Conservation (phyloP, 2,797 vertebrate species). For the Etheostoma perlongum region DNA sequence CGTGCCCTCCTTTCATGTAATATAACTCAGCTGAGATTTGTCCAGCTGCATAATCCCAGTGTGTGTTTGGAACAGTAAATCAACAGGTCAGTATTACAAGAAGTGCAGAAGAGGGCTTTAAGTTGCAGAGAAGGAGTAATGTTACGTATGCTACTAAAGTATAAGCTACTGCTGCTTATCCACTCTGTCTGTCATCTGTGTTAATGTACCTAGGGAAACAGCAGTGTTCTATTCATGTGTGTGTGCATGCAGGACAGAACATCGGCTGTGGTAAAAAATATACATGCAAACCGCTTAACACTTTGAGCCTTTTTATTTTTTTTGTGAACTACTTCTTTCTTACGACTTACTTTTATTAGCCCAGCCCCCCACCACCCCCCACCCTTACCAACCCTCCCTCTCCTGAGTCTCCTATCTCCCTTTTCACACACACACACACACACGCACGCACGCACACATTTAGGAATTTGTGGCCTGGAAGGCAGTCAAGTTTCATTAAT, state of each 20-base stretch:
- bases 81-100: slow-evolving; percentile 78
- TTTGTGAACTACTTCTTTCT: slow-evolving; percentile 68
- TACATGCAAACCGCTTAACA: slow-evolving; percentile 89
- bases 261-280: slow-evolving; percentile 92
- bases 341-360: slow-evolving; percentile 80
- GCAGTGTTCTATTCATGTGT: slow-evolving; percentile 24
- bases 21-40: slow-evolving; percentile 68
- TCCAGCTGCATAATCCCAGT: slow-evolving; percentile 70
- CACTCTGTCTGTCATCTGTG: slow-evolving; percentile 83
- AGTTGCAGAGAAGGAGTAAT: slow-evolving; percentile 78
- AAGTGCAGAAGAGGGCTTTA: slow-evolving; percentile 60
- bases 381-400: slow-evolving; percentile 64
- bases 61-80: slow-evolving; percentile 73
- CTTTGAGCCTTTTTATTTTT: slow-evolving; percentile 65
- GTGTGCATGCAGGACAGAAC: slow-evolving; percentile 61
- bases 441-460: slow-evolving; percentile 65
- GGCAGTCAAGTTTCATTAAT: slow-evolving; percentile 98
- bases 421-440: slow-evolving; percentile 41
- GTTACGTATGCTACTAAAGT: slow-evolving; percentile 81
- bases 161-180: slow-evolving; percentile 87
- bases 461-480: slow-evolving; percentile 94
- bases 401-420: slow-evolving; percentile 82
- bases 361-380: slow-evolving; percentile 57
- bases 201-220: slow-evolving; percentile 81
- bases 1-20: slow-evolving; percentile 49